A percentile compares a stretch with the other conserved stretches of the same genome.
These are phyloP conservation scores for Mythimna lalbum DNA, from an alignment of 2,888 invertebrate species.

Conservation along the genomic window DNA sequence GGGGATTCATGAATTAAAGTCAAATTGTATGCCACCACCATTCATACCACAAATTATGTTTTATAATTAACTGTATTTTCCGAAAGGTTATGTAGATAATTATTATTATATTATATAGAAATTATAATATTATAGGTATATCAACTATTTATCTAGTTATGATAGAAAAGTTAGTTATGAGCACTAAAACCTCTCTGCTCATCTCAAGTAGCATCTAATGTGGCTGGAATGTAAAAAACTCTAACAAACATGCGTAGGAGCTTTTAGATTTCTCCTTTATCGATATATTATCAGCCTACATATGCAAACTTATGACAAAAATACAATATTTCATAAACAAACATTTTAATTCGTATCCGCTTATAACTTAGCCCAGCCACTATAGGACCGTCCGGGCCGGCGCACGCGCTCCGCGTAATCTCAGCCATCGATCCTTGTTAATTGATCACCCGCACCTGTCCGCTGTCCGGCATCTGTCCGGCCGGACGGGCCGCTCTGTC, in stretches of 20 bases:
- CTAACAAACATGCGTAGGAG: neutral
- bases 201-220: neutral
- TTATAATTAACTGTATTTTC: neutral
- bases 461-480: conserved; percentile 57
- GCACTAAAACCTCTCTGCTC: neutral
- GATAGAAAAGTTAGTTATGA: neutral
- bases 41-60: no score
- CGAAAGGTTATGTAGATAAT: neutral
- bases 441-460: conserved; percentile 86
- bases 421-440: conserved; percentile 83
- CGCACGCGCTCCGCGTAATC: conserved; percentile 81
- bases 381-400: conserved; percentile 51
- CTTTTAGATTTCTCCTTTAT: neutral
- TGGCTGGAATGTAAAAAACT: neutral
- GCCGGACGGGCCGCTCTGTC: conserved; percentile 54
- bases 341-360: conserved; percentile 26
- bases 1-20: no score
- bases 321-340: neutral
- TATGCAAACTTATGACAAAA: neutral
- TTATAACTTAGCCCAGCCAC: conserved; percentile 6
- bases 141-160: neutral
- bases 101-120: neutral
- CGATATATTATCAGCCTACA: neutral
- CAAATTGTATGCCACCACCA: neutral
- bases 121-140: neutral